These are phyloP conservation scores for Syrista parreyssii DNA, from an alignment of 2,888 invertebrate species.

Conservation along the genomic window DNA sequence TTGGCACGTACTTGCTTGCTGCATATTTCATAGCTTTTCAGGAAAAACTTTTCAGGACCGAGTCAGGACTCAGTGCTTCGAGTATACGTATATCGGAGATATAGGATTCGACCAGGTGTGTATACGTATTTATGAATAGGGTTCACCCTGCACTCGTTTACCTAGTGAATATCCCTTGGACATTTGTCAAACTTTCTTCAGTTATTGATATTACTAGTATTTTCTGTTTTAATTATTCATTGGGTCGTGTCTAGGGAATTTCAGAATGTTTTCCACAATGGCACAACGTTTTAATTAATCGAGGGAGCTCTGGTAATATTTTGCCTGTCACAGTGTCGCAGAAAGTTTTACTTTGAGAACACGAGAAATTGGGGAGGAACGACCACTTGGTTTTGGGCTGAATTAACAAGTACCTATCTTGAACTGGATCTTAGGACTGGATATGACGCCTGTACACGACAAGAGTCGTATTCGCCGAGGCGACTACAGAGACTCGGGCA, in stretches of 20 bases:
- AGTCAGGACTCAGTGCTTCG: not conserved
- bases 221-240: not conserved
- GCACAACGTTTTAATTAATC: not conserved
- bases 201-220: not conserved
- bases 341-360: not conserved
- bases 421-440: not conserved
- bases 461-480: not conserved
- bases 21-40: not conserved
- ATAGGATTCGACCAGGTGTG: not conserved
- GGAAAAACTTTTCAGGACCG: not conserved
- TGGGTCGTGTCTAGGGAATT: not conserved
- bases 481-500: not conserved
- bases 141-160: too few species aligned
- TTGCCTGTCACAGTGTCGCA: not conserved
- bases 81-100: not conserved
- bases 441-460: not conserved
- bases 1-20: constrained; percentile 29
- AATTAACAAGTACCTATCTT: not conserved
- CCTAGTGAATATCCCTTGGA: not conserved
- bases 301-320: not conserved
- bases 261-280: not conserved
- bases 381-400: not conserved
- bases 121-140: not conserved
- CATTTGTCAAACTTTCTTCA: not conserved
- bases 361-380: not conserved